Evolutionary conservation across 2,888 invertebrate species (phyloP).

Genomic region (Megaustenia siamemsis): DNA sequence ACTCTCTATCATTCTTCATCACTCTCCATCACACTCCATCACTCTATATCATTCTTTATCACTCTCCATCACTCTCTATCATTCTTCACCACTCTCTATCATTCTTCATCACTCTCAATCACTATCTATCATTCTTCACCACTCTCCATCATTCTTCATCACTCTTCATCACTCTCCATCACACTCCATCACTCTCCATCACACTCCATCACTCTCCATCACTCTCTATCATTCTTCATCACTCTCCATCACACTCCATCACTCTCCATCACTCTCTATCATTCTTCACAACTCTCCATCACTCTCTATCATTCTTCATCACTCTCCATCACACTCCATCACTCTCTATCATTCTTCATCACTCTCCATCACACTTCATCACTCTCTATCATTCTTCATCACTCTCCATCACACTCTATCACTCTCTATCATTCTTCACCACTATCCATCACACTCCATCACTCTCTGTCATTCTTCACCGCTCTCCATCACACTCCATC

Average conservation of each 20-base stretch:
- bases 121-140: neutral
- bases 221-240: neutral
- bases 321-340: too few relatives aligned
- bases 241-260: neutral
- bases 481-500: too few relatives aligned
- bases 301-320: neutral
- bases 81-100: neutral
- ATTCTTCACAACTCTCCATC: neutral
- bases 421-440: neutral
- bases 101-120: neutral
- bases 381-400: too few relatives aligned
- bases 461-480: constrained; percentile 1
- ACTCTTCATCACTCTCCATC: too few relatives aligned
- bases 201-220: too few relatives aligned
- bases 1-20: neutral
- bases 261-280: neutral
- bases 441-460: neutral
- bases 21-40: too few relatives aligned
- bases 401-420: neutral
- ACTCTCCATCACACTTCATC: too few relatives aligned
- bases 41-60: too few relatives aligned
- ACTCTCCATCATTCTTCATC: constrained; percentile 9
- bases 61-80: too few relatives aligned
- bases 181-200: too few relatives aligned
- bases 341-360: too few relatives aligned